phyloP scores from a whole-genome alignment of 2,888 invertebrate species.

The Lepidonotus clava region DNA sequence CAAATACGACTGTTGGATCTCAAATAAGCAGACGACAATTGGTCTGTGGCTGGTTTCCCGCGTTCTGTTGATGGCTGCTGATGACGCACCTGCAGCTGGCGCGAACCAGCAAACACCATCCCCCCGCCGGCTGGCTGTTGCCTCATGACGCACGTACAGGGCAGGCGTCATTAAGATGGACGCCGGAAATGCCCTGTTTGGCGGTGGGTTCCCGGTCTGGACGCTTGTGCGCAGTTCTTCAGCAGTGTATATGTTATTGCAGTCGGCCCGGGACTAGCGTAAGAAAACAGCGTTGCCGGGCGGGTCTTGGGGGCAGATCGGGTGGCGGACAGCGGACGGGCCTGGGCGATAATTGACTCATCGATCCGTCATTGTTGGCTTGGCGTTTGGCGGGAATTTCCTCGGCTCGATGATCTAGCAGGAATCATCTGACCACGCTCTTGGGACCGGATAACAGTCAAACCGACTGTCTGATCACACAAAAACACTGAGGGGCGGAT shows the following conservation, averaged over 20 bases:
- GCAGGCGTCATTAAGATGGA: not conserved
- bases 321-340: too few relatives aligned
- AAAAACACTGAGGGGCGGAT: too few relatives aligned
- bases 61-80: not conserved
- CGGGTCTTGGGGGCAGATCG: too few relatives aligned
- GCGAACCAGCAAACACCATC: not conserved
- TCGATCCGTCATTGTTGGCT: not conserved
- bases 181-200: slow-evolving; percentile 8
- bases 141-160: too few relatives aligned
- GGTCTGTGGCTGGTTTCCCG: not conserved
- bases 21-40: not conserved
- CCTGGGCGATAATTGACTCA: not conserved
- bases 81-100: not conserved
- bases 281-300: not conserved
- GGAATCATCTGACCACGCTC: too few relatives aligned
- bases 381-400: not conserved
- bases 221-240: not conserved
- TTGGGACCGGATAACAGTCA: too few relatives aligned
- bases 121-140: not conserved
- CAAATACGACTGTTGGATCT: too few relatives aligned
- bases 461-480: too few relatives aligned
- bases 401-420: too few relatives aligned
- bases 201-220: not conserved
- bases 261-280: not conserved
- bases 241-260: not conserved